phyloP scores from a whole-genome alignment of 2,888 invertebrate genomes.

The Margaritifera margaritifera region DNA sequence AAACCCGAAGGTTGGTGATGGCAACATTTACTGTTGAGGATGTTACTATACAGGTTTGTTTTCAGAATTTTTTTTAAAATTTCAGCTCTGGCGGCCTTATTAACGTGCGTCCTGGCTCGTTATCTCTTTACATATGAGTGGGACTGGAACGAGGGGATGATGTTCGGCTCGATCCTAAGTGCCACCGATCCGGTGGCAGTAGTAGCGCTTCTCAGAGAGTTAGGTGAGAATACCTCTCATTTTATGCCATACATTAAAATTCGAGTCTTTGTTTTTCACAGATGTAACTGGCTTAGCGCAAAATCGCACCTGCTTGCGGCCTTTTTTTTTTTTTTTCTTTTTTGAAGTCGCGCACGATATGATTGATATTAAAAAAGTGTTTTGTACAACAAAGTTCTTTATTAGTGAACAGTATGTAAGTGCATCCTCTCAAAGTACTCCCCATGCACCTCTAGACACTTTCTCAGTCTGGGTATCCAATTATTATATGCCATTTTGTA shows the following conservation, averaged over 20 bases:
- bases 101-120: conserved; percentile 61
- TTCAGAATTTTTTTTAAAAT: conserved; percentile 1
- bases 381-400: no score
- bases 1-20: not conserved
- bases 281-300: not conserved
- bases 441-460: no score
- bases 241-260: not conserved
- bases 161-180: conserved; percentile 73
- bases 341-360: no score
- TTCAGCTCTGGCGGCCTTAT: conserved; percentile 62
- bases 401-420: no score
- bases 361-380: no score
- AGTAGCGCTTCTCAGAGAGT: conserved; percentile 73
- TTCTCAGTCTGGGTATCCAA: no score
- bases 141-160: conserved; percentile 68
- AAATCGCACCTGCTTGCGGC: not conserved
- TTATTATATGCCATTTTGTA: no score
- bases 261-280: not conserved
- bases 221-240: conserved; percentile 60
- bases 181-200: conserved; percentile 75
- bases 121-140: conserved; percentile 66
- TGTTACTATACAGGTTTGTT: not conserved
- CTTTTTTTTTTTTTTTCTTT: no score
- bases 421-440: no score
- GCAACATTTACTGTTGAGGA: not conserved